Conservation (phyloP, 2,113 vertebrate genomes). For the pig (Sus scrofa) region T2T-Sscrofa CM000824.6:213724001-213724500, state of each 20-base stretch:
- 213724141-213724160: not conserved
- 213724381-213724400: not conserved
- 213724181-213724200: not conserved
- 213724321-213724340: not conserved
- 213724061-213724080: not conserved
- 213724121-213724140: not conserved
- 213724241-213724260: not conserved
- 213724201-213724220: not conserved
- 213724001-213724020: not conserved
- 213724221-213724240: not conserved
- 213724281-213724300: not conserved
- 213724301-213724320: not conserved
- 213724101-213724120: not conserved
- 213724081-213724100: not conserved
- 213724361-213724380: not conserved
- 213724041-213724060: slow-evolving; percentile 21
- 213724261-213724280: not conserved
- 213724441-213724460: not conserved
- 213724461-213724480: not conserved
- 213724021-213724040: not conserved
- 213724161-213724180: not conserved
- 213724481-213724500: not conserved
- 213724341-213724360: not conserved
- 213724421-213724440: not conserved
- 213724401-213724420: not conserved